These are phyloP conservation scores for Stegana nigrithorax DNA, from an alignment of 2,888 invertebrate genomes.

Conservation along the genomic window DNA sequence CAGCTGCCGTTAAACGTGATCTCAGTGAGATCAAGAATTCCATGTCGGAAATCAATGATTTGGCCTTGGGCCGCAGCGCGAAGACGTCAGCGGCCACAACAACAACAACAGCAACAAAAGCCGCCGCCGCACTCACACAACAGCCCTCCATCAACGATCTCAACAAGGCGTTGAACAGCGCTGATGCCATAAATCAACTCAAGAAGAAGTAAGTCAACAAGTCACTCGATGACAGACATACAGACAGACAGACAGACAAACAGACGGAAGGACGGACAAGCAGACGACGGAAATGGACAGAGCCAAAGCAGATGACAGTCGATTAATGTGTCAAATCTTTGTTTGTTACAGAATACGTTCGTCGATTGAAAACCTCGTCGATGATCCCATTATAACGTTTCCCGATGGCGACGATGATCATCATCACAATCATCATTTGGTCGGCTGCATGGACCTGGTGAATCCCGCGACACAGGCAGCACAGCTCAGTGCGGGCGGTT, in stretches of 20 bases:
- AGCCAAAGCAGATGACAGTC: background rate
- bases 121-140: constrained; percentile 37
- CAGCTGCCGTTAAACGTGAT: constrained; percentile 85
- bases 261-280: no score
- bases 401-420: constrained; percentile 79
- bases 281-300: no score
- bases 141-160: constrained; percentile 64
- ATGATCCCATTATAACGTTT: constrained; percentile 83
- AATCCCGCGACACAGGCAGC: constrained; percentile 64
- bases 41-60: constrained; percentile 88
- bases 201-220: constrained; percentile 57
- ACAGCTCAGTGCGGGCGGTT: constrained; percentile 64
- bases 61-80: constrained; percentile 66
- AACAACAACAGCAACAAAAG: constrained; percentile 30
- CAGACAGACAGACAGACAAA: no score
- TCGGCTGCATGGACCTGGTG: constrained; percentile 56
- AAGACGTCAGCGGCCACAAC: constrained; percentile 31
- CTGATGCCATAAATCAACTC: constrained; percentile 61
- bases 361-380: constrained; percentile 84
- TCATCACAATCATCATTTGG: constrained; percentile 65
- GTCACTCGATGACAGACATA: background rate
- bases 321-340: background rate
- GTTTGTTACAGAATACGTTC: constrained; percentile 72
- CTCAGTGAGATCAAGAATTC: constrained; percentile 77
- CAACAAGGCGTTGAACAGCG: constrained; percentile 58